Base-by-base conservation (phyloP, 2,888 invertebrate genomes). In the Anaspis maculata region DNA sequence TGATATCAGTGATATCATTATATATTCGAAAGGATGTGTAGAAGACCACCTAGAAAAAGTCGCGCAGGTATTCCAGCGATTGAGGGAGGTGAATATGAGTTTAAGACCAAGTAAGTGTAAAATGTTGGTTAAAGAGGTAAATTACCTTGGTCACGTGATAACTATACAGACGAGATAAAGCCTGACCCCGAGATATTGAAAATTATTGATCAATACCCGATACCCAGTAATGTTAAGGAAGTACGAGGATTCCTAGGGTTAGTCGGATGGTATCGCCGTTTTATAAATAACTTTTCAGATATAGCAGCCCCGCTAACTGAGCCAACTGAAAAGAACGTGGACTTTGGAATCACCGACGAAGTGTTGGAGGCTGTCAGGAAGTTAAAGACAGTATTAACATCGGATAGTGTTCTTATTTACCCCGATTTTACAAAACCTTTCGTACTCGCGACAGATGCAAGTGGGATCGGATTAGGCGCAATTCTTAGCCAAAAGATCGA, bases 81-180 rank as follows among this genome's bases (percentile, higher is more conserved):
- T 48, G 24, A 16, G 27, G 33, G 13, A 32, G n/a, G 24, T 37
- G 2, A 45, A 46, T 26, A 39, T 48, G 9, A 46, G 47, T 35
- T 21, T 47, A 6, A 39, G 44, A 30, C 28, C 41, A 12, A 42
- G 42, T 27, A 45, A 48, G 36, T 35, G 30, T n/a, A 34, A 42
- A 15, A 47, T 45, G 30, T 10, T 24, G 7, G 9, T 24, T 5
- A 10, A 41, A 37, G 38, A 42, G 36, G 41, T 43, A 1, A 30
- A 29, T 7, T 49, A 30, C 27, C 28, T 41, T 15, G 44, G 42
- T 6, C 42, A 44, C 27, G 16, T 42, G 3, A 31, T 46, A 5
- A 16, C 10, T 28, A n/a, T n/a, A 13, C 13, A 28, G 28, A 28
- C 2, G 28, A 15, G 3, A 6, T 28, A 11, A 15, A 28, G 10